Evolutionary conservation across 2,888 invertebrate species (phyloP).

Genomic region (Tipula unca): DNA sequence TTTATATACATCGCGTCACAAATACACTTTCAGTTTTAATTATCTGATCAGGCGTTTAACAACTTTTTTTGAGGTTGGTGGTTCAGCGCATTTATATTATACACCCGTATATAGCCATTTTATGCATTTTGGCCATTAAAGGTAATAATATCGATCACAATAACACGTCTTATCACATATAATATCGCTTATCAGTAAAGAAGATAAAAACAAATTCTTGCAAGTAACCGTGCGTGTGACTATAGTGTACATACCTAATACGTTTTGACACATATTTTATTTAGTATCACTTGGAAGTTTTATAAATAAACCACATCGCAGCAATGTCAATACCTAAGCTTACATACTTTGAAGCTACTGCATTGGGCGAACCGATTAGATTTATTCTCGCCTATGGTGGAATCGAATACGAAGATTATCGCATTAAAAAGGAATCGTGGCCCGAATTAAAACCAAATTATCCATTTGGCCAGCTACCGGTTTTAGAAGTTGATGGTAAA

Average conservation of each 20-base stretch:
- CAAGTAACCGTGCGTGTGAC: not conserved
- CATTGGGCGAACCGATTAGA: slow-evolving; percentile 53
- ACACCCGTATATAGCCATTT: not conserved
- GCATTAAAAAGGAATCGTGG: slow-evolving; percentile 49
- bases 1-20: not conserved
- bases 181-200: not conserved
- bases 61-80: not conserved
- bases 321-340: not conserved
- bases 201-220: not conserved
- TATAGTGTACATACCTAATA: no score
- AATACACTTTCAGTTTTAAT: not conserved
- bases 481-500: not conserved
- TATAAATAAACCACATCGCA: not conserved
- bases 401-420: slow-evolving; percentile 52
- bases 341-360: slow-evolving; percentile 51
- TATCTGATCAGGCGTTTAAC: not conserved
- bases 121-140: not conserved
- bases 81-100: not conserved
- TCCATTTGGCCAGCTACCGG: not conserved
- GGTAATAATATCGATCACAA: not conserved
- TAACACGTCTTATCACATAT: not conserved
- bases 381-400: slow-evolving; percentile 53
- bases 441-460: slow-evolving; percentile 48
- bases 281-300: not conserved
- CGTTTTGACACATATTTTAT: no score